A percentile compares a stretch with the other conserved stretches of the same genome.
phyloP scores from a whole-genome alignment of 1,140 invertebrate genomes.

The Meloidogyne exigua region DNA sequence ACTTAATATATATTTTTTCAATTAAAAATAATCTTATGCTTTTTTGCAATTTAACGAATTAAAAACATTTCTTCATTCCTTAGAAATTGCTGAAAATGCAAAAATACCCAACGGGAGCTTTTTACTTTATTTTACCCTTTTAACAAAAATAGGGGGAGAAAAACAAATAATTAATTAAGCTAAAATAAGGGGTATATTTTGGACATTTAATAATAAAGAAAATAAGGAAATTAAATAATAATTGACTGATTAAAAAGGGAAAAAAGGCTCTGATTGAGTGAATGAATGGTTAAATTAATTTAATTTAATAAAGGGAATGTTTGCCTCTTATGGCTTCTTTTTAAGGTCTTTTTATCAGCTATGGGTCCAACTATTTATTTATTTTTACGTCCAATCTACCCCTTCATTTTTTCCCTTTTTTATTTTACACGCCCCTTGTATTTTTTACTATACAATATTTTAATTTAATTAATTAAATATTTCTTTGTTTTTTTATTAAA shows the following conservation, averaged over 20 bases:
- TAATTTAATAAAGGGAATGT: background rate
- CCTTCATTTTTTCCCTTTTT: background rate
- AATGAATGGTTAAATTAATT: too few species aligned
- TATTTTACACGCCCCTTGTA: background rate
- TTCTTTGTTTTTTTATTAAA: background rate
- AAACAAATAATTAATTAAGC: background rate
- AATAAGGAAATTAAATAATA: too few species aligned
- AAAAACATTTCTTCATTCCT: background rate
- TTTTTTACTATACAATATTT: too few species aligned
- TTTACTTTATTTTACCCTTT: background rate
- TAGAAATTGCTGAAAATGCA: background rate
- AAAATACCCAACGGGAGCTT: background rate
- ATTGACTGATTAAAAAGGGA: too few species aligned
- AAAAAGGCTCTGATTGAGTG: too few species aligned
- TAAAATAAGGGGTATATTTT: too few species aligned
- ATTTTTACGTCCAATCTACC: background rate
- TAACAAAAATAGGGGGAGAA: background rate
- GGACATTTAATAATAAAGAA: too few species aligned
- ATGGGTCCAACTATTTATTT: background rate
- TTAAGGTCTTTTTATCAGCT: background rate
- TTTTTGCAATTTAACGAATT: background rate
- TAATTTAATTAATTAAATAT: too few species aligned
- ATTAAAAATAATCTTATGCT: background rate
- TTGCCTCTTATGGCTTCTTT: background rate
- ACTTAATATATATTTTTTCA: background rate